Base-by-base conservation (phyloP, 1,140 invertebrate species). In the Drosophila paulistorum region DNA sequence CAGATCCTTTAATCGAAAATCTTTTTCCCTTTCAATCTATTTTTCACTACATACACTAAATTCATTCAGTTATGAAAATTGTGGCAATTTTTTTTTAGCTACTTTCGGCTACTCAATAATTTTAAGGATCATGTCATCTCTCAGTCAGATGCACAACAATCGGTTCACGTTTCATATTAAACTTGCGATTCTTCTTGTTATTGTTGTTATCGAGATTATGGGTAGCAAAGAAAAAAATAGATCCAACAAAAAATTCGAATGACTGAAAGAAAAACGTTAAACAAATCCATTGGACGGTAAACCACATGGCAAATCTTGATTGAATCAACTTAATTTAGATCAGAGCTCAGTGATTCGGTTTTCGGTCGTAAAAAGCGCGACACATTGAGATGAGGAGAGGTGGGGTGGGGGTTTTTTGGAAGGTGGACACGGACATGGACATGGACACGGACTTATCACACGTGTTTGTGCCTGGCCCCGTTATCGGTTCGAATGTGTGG, bases 311-410 rank as follows among this genome's bases (percentile, higher is more conserved):
- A 86, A 87, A 86, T 86, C 82, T 86, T 86, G 82, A 86, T 86
- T 86, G 82, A 86, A 86, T 87, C 82, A 87, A 86, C 82, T 86
- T 86, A 86, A 86, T 86, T 86, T 86, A 86, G 82, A 86, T 86
- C 82, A 86, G 82, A 79, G 81, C 62, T 67, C 82, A 86, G 79
- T 87, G 82, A 86, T 86, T 86, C 79, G 82, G 82, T 72, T 87
- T 79, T 67, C 11, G 84, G 71, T 83, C 84, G 82, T 86, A 86
- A 86, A 86, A 86, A 77, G 79, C 84, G 82, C 82, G 82, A 87
- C 82, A 87, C 87, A 86, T 87, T 87, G 83, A 13, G 37, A 13
- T 5, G 37, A 11, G 37, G 84, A 51, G 37, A 6, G 30, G 6
- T 30, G 30, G 30, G 1, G 30, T 5, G 30, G 5, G 5, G 30